Evolutionary conservation across 1,140 invertebrate genomes (phyloP), one percentile per base, ranked within the genome.

Genomic region (Cyclargus thomasi): DNA sequence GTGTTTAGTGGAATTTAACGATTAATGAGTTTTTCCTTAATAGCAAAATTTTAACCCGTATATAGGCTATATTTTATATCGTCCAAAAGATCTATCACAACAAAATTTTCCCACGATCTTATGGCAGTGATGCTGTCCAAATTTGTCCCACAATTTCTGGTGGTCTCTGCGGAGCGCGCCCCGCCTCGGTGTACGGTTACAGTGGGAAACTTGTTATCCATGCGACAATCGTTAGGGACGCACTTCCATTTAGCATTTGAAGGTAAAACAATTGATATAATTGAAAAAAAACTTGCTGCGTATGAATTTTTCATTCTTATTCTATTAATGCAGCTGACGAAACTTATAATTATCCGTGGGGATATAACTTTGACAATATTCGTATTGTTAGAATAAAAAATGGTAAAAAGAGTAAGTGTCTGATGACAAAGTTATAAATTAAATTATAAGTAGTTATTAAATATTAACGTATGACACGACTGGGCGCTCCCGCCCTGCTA

Each of bases 191-290:
- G 67, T 85, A 75, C 73, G 68, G 73, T 85, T 85, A 77, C 81
- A 76, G 74, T 85, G 81, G 80, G 83, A 85, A 85, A 82, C 76
- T 75, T 65, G 69, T 67, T 71, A 77, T 78, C 77, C 78, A 80
- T 80, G 71, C 53, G 69, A 67, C 72, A 64, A 74, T 75, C 75
- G 55, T 63, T 65, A 69, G 63, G 63, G 35, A 20, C 16, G 29
- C n/a, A 39, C 39, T 47, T 14, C 10, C 14, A 47, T 47, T 47
- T 47, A 16, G 39, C 8, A 16, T 47, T 47, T 47, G 39, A 47
- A 47, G 39, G 39, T 47, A 11, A 16, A 47, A 47, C 39, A 47
- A 47, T 14, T 14, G 14, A 14, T 1, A 47, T 47, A 47, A 29
- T 29, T 29, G 29, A 8, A 29, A 4, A n/a, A 29, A 29, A 2